Conservation (phyloP, 2,797 vertebrate species). For the Gadopsis bispinosus region DNA sequence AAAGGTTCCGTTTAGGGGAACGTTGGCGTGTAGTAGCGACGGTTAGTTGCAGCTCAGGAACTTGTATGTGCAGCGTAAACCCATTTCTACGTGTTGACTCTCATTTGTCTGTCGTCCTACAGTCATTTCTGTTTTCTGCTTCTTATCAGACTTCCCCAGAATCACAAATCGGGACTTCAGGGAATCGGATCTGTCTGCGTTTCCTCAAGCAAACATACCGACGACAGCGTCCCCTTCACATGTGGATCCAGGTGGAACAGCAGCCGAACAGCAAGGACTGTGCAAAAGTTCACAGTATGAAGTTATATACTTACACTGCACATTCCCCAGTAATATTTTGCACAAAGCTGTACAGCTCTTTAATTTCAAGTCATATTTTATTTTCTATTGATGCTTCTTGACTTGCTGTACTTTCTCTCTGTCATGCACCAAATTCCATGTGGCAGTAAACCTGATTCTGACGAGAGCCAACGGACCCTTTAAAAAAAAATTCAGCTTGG, state of each 20-base stretch:
- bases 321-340: no score
- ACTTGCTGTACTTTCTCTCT: no score
- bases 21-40: neutral
- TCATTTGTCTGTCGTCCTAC: neutral
- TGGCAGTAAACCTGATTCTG: no score
- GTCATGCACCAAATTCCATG: no score
- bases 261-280: neutral
- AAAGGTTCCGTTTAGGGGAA: no score
- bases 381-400: no score
- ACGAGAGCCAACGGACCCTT: neutral
- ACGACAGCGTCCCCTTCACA: neutral
- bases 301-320: no score
- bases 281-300: no score
- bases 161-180: neutral
- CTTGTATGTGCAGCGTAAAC: neutral
- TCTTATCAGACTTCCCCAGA: conserved; percentile 5
- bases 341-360: no score
- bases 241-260: neutral
- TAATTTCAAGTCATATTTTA: no score
- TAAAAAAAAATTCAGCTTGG: neutral
- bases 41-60: neutral
- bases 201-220: neutral
- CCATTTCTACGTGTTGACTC: neutral
- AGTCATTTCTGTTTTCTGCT: neutral
- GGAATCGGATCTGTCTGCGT: neutral